A percentile compares a stretch with the other conserved stretches of the same genome.
Conservation (phyloP, 2,113 vertebrate genomes). For the Ictidomys tridecemlineatus region DNA sequence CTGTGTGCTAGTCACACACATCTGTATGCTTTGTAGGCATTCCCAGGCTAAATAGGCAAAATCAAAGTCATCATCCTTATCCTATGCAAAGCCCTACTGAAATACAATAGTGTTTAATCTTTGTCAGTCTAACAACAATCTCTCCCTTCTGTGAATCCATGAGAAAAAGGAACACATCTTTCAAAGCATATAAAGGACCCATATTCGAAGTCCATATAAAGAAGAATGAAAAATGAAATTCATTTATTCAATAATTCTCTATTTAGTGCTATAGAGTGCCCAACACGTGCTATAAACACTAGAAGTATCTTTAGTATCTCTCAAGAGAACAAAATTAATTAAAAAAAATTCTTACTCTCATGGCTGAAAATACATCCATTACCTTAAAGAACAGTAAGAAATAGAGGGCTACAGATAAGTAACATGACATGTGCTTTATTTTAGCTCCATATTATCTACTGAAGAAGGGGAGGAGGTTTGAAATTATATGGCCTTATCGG, state of each 20-base stretch:
- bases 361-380: not conserved
- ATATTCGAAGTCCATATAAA: not conserved
- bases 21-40: not conserved
- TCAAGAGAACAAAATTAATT: not conserved
- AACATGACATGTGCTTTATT: not conserved
- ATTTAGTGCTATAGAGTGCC: not conserved
- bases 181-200: not conserved
- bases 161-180: not conserved
- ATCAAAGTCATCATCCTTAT: not conserved
- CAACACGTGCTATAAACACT: not conserved
- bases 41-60: slow-evolving; percentile 10
- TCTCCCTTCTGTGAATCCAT: not conserved
- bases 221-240: not conserved
- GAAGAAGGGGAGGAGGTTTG: not conserved
- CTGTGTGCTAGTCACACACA: not conserved
- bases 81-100: not conserved
- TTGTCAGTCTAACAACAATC: not conserved
- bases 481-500: not conserved
- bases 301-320: not conserved
- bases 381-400: not conserved
- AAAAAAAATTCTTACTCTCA: not conserved
- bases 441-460: not conserved
- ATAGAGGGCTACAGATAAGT: not conserved
- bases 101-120: not conserved
- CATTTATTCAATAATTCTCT: not conserved